Conservation (phyloP, 2,888 invertebrate species). For the Erpobdella octoculata region DNA sequence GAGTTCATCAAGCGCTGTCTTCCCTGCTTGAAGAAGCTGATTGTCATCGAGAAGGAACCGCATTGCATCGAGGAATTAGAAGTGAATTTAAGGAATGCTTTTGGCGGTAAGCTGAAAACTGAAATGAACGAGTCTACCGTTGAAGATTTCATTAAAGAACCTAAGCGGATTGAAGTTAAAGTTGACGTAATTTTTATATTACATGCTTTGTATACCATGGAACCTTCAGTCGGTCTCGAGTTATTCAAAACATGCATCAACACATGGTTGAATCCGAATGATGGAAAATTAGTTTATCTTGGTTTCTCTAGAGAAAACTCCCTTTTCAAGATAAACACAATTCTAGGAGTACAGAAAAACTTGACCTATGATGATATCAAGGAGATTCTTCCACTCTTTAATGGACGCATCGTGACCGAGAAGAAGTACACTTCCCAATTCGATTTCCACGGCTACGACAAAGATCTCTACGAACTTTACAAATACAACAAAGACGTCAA, state of each 20-base stretch:
- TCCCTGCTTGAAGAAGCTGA: background rate
- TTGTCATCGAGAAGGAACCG: conserved; percentile 6
- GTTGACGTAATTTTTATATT: background rate
- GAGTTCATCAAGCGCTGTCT: conserved; percentile 14
- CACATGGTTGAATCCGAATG: background rate
- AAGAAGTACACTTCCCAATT: background rate
- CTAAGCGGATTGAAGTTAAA: background rate
- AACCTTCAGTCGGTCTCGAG: background rate
- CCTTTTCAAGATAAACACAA: background rate
- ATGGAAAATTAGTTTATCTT: background rate
- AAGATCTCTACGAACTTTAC: background rate
- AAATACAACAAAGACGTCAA: no score
- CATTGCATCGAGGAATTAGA: background rate
- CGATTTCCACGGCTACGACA: background rate
- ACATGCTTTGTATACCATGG: background rate
- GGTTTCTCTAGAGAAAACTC: background rate
- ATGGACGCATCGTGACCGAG: background rate
- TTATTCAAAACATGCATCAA: background rate
- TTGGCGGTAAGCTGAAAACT: background rate
- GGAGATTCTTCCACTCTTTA: background rate
- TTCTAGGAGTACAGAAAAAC: background rate
- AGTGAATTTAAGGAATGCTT: background rate
- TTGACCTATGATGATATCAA: no score
- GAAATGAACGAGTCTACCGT: background rate
- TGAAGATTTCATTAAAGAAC: background rate